phyloP scores from a whole-genome alignment of 2,113 vertebrate genomes.

The Abramis brama region DNA sequence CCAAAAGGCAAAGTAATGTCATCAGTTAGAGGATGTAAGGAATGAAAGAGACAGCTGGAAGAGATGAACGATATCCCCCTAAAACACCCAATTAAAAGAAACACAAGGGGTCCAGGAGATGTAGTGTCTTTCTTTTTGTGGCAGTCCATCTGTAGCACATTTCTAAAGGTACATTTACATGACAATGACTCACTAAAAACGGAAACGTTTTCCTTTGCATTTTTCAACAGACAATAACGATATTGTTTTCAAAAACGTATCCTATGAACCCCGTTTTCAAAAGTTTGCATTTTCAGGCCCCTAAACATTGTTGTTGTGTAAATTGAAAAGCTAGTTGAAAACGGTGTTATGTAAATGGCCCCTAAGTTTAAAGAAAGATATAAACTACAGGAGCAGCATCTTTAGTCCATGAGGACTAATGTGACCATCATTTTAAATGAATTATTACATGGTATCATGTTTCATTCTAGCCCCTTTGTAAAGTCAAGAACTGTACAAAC shows the following conservation, averaged over 20 bases:
- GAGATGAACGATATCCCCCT: neutral
- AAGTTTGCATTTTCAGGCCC: too few relatives aligned
- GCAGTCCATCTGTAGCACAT: neutral
- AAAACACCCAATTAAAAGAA: slow-evolving; percentile 29
- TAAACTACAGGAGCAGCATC: neutral
- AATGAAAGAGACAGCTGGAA: slow-evolving; percentile 1
- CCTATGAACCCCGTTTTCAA: too few relatives aligned
- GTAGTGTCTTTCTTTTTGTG: neutral
- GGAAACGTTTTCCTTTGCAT: too few relatives aligned
- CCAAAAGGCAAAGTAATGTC: slow-evolving; percentile 28
- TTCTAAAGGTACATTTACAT: too few relatives aligned
- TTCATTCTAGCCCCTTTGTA: neutral
- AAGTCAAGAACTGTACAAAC: neutral
- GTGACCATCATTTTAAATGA: neutral
- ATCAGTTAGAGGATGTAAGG: neutral
- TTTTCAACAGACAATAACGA: too few relatives aligned
- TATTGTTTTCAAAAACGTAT: too few relatives aligned
- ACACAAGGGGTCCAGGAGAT: slow-evolving; percentile 19
- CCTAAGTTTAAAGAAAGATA: neutral
- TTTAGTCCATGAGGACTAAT: neutral
- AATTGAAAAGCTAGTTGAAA: too few relatives aligned
- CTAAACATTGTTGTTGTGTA: too few relatives aligned
- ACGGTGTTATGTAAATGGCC: too few relatives aligned
- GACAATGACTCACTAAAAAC: too few relatives aligned
- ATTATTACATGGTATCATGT: neutral